These are phyloP conservation scores for Elgonia sp. DNA, from an alignment of 2,888 invertebrate genomes.

Conservation along the genomic window DNA sequence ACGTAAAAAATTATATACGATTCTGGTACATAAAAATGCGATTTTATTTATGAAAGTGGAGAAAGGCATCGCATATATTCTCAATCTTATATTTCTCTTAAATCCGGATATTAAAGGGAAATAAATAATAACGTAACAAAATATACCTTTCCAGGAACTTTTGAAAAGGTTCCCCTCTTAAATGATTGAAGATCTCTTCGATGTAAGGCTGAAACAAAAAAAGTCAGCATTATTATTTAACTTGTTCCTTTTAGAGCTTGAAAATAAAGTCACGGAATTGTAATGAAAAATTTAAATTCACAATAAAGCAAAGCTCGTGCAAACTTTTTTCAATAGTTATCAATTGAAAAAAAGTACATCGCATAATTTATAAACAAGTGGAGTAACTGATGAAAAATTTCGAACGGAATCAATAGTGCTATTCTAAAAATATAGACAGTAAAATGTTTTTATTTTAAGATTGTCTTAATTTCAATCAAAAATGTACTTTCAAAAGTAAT, in stretches of 20 bases:
- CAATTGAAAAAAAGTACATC: conserved; percentile 24
- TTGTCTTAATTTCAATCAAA: no score
- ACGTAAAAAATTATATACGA: no score
- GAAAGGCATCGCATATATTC: no score
- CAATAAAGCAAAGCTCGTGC: background rate
- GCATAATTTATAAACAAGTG: conserved; percentile 55
- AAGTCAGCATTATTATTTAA: conserved; percentile 11
- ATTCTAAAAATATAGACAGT: no score
- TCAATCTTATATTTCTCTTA: no score
- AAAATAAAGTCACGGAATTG: conserved; percentile 9
- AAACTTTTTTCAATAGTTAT: conserved; percentile 10
- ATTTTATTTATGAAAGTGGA: no score
- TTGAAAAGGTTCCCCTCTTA: conserved; percentile 98
- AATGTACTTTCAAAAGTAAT: no score
- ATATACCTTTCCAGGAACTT: conserved; percentile 98
- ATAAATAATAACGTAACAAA: no score
- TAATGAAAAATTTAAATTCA: conserved; percentile 39
- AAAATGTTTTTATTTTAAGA: no score
- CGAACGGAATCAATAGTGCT: conserved; percentile 34
- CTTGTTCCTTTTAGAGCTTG: conserved; percentile 1
- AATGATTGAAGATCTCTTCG: conserved; percentile 99
- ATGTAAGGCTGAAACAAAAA: conserved; percentile 96
- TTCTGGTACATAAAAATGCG: no score
- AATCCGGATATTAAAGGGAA: no score
- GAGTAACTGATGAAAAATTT: conserved; percentile 30